Conservation (phyloP, 1,140 invertebrate species). For the Penaeus indicus region DNA sequence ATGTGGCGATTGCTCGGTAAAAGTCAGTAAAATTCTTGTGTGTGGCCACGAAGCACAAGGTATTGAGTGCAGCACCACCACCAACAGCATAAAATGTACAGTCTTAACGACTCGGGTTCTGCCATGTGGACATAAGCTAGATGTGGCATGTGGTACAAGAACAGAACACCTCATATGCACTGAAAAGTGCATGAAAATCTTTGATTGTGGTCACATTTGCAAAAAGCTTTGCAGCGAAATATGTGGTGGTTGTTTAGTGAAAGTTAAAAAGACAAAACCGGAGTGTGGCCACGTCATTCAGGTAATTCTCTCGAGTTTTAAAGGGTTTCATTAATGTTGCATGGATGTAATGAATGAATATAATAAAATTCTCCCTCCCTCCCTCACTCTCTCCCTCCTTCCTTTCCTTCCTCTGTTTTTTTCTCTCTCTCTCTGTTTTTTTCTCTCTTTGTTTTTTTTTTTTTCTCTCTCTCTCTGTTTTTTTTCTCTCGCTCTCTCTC, state of each 20-base stretch:
- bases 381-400: too few relatives aligned
- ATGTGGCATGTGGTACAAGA: not conserved
- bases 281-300: not conserved
- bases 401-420: too few relatives aligned
- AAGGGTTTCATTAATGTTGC: too few relatives aligned
- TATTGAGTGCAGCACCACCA: too few relatives aligned
- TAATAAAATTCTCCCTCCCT: too few relatives aligned
- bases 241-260: constrained; percentile 48
- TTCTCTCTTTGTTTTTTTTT: too few relatives aligned
- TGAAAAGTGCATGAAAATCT: constrained; percentile 47
- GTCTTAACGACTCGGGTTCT: not conserved
- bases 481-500: too few relatives aligned
- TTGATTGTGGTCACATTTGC: constrained; percentile 65
- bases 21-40: not conserved
- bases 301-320: too few relatives aligned
- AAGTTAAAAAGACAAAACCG: constrained; percentile 23
- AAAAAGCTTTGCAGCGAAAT: constrained; percentile 45
- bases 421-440: too few relatives aligned
- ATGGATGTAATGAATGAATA: too few relatives aligned
- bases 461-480: too few relatives aligned
- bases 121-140: not conserved
- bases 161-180: constrained; percentile 37
- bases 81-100: not conserved
- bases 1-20: not conserved
- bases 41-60: constrained; percentile 1